Percentiles rank a stretch among this genome's conserved stretches.
These are phyloP conservation scores for Peromyscus polionotus DNA, from an alignment of 2,113 vertebrate species.

Conservation along the genomic window DNA sequence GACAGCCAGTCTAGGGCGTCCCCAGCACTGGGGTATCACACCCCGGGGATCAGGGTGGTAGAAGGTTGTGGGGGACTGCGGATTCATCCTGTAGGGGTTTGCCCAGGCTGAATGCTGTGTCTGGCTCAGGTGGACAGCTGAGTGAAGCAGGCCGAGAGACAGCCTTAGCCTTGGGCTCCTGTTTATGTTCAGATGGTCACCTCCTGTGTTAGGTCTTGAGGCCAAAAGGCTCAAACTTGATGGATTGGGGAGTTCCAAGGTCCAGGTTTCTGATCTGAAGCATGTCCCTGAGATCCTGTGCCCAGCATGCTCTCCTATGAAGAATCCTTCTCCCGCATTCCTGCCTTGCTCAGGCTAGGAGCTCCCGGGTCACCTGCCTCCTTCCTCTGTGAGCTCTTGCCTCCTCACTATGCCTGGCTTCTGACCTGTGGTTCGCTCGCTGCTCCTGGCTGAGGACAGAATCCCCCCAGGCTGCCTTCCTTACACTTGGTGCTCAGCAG, in stretches of 20 bases:
- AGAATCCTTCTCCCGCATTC: background rate
- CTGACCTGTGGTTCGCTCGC: background rate
- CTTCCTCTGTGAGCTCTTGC: background rate
- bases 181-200: background rate
- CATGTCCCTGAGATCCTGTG: background rate
- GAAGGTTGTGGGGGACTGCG: background rate
- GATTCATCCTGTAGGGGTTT: background rate
- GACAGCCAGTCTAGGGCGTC: background rate
- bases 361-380: background rate
- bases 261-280: background rate
- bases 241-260: background rate
- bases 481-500: background rate
- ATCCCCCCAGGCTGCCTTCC: background rate
- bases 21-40: no score
- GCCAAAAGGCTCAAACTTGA: background rate
- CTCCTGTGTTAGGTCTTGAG: background rate
- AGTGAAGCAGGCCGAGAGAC: rapidly evolving
- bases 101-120: background rate
- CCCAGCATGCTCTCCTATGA: background rate
- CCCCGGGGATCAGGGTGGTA: no score
- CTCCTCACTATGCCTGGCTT: background rate
- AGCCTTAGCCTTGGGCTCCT: background rate
- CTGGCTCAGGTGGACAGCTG: background rate
- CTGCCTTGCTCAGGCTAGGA: background rate
- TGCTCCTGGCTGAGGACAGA: background rate